phyloP scores from a whole-genome alignment of 2,888 invertebrate species.

The Nasonovia ribisnigri region DNA sequence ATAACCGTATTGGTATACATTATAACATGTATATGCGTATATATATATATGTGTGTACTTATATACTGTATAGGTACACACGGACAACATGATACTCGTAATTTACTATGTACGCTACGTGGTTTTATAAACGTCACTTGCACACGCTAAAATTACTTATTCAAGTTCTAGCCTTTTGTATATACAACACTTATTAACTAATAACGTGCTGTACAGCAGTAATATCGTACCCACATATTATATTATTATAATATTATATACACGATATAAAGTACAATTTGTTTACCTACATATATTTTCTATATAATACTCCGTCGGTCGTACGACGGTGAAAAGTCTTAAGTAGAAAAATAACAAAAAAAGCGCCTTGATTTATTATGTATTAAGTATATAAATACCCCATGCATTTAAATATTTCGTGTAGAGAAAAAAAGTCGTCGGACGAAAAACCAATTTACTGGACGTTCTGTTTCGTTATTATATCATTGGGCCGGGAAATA shows the following conservation, averaged over 20 bases:
- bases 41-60: background rate
- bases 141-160: slow-evolving; percentile 30
- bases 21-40: background rate
- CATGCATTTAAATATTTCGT: background rate
- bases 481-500: background rate
- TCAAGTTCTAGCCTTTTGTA: slow-evolving; percentile 2
- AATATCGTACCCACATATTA: background rate
- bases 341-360: background rate
- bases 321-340: background rate
- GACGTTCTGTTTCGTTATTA: background rate
- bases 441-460: background rate
- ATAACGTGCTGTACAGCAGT: slow-evolving; percentile 2
- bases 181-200: background rate
- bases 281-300: background rate
- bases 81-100: background rate
- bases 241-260: background rate
- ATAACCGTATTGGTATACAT: background rate
- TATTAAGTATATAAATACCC: background rate
- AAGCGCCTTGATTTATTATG: background rate
- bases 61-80: no score
- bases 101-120: background rate
- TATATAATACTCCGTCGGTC: background rate
- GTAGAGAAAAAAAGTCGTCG: background rate
- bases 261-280: background rate
- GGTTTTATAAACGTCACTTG: slow-evolving; percentile 28